Conservation (phyloP, 2,888 invertebrate species). For the Eupelmus urozonus region DNA sequence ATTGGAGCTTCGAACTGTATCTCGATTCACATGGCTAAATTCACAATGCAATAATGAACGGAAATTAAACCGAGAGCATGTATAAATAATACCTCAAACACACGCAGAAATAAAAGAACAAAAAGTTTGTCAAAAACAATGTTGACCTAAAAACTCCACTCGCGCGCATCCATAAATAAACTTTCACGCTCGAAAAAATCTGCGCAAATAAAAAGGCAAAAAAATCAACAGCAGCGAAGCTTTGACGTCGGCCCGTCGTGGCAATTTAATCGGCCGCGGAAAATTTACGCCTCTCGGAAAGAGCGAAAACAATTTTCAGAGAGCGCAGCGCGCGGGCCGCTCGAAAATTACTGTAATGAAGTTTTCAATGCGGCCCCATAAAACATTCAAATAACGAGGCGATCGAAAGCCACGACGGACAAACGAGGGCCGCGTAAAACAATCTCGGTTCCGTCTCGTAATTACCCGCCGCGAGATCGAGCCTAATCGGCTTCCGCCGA, state of each 20-base stretch:
- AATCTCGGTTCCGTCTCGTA: constrained; percentile 57
- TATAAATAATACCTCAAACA: too few species aligned
- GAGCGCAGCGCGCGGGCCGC: neutral
- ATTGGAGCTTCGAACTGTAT: too few species aligned
- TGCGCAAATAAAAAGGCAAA: too few species aligned
- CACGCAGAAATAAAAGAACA: too few species aligned
- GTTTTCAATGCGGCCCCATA: constrained; percentile 9
- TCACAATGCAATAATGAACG: too few species aligned
- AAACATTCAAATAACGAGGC: constrained; percentile 13
- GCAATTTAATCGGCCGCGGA: neutral
- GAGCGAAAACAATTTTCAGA: neutral
- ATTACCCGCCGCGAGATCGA: constrained; percentile 67
- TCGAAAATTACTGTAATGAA: constrained; percentile 26
- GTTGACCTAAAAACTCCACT: too few species aligned
- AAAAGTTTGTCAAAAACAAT: too few species aligned
- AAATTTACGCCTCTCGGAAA: constrained; percentile 9
- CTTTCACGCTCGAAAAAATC: neutral
- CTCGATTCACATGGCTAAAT: too few species aligned
- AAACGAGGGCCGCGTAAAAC: constrained; percentile 12
- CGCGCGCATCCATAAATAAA: too few species aligned
- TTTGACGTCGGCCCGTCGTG: neutral
- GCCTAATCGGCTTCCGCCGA: constrained; percentile 72
- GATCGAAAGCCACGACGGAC: neutral
- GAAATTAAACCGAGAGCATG: too few species aligned
- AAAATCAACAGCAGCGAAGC: too few species aligned